Evolutionary conservation across 1,140 invertebrate genomes (phyloP), one percentile per base, ranked within the genome.

Genomic region (Listronotus oregonensis): DNA sequence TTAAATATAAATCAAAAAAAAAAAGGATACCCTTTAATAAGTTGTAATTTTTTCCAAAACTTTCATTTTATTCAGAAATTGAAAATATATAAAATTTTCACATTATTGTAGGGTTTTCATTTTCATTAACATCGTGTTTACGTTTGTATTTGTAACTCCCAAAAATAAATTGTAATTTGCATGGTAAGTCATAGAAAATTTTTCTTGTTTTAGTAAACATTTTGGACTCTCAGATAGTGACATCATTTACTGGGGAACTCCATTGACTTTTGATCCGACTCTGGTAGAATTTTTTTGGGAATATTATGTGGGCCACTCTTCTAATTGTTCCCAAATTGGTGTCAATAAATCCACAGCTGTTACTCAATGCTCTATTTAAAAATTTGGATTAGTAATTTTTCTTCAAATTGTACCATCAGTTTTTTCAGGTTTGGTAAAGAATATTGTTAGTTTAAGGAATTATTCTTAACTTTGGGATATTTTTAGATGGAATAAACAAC

Each of bases 221-320:
- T 82, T 88, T 56, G 64, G 79, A 7, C 76, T 88, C 6, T 77
- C 72, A n/a, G 32, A 70, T 9, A 43, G 55, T 12, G 90, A 93
- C 80, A 78, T 87, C 59, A 85, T 93, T 64, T 87, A 89, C 71
- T 86, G 89, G 70, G 82, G 87, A 6, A 89, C 91, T 50, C 87
- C 89, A 17, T 73, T 91, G 42, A 92, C 90, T 43, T 94, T 94
- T 85, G 92, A 94, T 79, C 92, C 92, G 9, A 88, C 87, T 49
- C 83, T 93, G 68, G 75, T 94, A 43, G 92, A 94, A 80, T 82
- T 93, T 44, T 87, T 92, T 76, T 91, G 31, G 83, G 85, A 7
- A 80, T 90, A 42, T 80, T 78, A 47, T 84, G 82, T 79, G 85
- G 44, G 86, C 86, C 14, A 84, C 84, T 37, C 74, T 94, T 2